phyloP scores from a whole-genome alignment of 2,888 invertebrate genomes.

The Synergus japonicus region DNA sequence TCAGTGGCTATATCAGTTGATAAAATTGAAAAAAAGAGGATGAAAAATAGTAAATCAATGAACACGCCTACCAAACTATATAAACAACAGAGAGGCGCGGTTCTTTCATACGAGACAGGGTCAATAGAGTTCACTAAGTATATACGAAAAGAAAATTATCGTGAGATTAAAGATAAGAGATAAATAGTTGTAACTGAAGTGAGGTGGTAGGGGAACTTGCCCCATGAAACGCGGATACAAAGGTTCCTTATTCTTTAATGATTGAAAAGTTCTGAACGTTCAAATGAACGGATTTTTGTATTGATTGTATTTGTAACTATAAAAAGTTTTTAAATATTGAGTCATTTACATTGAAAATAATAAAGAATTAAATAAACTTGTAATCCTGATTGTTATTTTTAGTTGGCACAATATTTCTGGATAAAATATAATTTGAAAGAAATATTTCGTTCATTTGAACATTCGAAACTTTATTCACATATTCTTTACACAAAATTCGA shows the following conservation, averaged over 20 bases:
- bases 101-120: slow-evolving; percentile 37
- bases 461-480: too few relatives aligned
- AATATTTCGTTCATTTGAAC: too few relatives aligned
- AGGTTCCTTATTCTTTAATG: slow-evolving; percentile 11
- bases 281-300: too few relatives aligned
- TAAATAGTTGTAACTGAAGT: background rate
- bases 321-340: too few relatives aligned
- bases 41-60: slow-evolving; percentile 36
- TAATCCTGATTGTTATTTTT: too few relatives aligned
- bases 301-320: too few relatives aligned
- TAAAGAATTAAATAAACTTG: too few relatives aligned
- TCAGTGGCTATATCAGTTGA: slow-evolving; percentile 3
- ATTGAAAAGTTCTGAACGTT: too few relatives aligned
- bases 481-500: background rate
- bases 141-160: slow-evolving; percentile 40
- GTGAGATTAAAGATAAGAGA: slow-evolving; percentile 36
- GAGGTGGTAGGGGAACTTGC: background rate
- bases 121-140: slow-evolving; percentile 27
- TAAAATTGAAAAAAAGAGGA: slow-evolving; percentile 28
- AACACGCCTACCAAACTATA: slow-evolving; percentile 22
- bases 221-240: background rate
- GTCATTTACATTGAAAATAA: too few relatives aligned
- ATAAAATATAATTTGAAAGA: too few relatives aligned
- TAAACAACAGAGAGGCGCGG: slow-evolving; percentile 34
- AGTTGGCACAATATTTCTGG: too few relatives aligned